Evolutionary conservation across 2,888 invertebrate species (phyloP).

Genomic region (Phaedon cochleariae): DNA sequence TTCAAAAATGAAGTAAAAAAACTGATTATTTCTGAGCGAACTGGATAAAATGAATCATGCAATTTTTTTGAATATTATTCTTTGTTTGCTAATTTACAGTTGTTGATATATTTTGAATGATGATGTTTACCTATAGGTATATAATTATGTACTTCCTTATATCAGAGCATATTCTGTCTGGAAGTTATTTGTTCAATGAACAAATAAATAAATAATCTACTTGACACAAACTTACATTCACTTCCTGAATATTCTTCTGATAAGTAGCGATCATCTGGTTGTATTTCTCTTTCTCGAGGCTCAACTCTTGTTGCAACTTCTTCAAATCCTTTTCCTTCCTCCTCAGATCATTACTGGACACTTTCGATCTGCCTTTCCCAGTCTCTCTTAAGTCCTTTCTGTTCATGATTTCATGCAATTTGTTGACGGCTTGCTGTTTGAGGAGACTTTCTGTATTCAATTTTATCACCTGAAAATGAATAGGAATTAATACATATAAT

Average conservation of each 20-base stretch:
- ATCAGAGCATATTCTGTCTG: too few species aligned
- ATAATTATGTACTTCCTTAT: too few species aligned
- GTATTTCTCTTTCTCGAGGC: slow-evolving; percentile 93
- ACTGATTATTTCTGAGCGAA: too few species aligned
- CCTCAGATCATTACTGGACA: slow-evolving; percentile 78
- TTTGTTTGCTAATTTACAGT: too few species aligned
- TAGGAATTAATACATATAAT: not conserved
- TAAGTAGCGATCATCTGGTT: slow-evolving; percentile 85
- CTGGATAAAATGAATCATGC: too few species aligned
- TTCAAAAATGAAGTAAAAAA: too few species aligned
- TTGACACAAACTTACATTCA: slow-evolving; percentile 59
- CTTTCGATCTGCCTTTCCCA: slow-evolving; percentile 74
- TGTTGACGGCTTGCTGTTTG: slow-evolving; percentile 95
- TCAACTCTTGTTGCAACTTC: slow-evolving; percentile 92
- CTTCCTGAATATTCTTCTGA: slow-evolving; percentile 87
- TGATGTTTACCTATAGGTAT: too few species aligned
- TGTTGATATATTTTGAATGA: too few species aligned
- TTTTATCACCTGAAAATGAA: slow-evolving; percentile 66
- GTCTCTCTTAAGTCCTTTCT: slow-evolving; percentile 82
- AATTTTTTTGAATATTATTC: too few species aligned
- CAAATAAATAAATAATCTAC: too few species aligned
- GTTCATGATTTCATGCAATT: slow-evolving; percentile 96
- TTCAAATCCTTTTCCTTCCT: slow-evolving; percentile 96
- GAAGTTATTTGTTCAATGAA: slow-evolving; percentile 14
- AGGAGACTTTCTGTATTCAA: slow-evolving; percentile 87